Percentiles rank a stretch among this genome's conserved stretches.
These are phyloP conservation scores for Bucco capensis DNA, from an alignment of 2,113 vertebrate genomes.

Conservation along the genomic window DNA sequence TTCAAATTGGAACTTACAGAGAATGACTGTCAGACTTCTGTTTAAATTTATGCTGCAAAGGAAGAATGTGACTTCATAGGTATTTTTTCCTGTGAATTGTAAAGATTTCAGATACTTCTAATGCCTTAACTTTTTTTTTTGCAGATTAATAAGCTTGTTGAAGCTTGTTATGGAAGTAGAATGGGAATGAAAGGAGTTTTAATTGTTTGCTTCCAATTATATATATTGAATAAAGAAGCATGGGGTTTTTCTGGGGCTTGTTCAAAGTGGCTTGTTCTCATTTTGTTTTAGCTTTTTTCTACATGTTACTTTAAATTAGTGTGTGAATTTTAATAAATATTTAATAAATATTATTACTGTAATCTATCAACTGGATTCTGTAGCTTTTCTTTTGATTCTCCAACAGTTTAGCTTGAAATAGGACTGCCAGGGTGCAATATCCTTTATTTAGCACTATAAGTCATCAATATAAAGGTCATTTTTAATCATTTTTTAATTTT, in stretches of 20 bases:
- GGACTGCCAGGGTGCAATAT: neutral
- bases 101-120: neutral
- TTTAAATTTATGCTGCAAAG: neutral
- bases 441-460: neutral
- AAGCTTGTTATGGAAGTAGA: neutral
- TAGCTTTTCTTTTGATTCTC: neutral
- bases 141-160: neutral
- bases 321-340: neutral
- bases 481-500: neutral
- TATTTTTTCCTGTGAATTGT: neutral
- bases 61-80: accelerated
- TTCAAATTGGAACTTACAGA: neutral
- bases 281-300: neutral
- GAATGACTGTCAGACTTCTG: neutral
- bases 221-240: neutral
- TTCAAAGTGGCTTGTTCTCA: neutral
- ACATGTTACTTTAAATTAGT: neutral
- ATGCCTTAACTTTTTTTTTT: neutral
- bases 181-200: neutral
- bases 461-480: neutral
- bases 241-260: neutral
- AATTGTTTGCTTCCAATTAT: neutral
- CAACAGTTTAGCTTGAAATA: neutral
- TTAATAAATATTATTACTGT: neutral
- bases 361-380: neutral